phyloP scores from a whole-genome alignment of 1,140 invertebrate species.

The Sycobia sp. region DNA sequence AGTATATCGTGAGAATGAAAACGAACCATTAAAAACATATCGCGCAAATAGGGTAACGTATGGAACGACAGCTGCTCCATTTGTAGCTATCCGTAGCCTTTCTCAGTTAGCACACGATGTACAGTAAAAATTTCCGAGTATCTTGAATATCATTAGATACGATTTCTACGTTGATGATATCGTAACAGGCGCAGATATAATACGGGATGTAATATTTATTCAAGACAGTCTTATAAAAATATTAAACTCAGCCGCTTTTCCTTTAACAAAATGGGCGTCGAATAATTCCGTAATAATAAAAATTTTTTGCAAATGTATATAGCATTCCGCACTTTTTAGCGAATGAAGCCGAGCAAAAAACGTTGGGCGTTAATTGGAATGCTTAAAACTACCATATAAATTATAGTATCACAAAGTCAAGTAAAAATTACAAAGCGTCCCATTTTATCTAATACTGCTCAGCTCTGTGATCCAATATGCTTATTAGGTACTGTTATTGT shows the following conservation, averaged over 20 bases:
- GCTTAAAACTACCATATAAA: no score
- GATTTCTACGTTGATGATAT: no score
- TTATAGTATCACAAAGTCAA: background rate
- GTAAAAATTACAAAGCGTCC: background rate
- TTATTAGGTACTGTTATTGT: background rate
- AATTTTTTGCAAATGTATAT: no score
- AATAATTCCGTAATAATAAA: conserved; percentile 27
- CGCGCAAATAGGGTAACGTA: no score
- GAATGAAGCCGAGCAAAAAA: background rate
- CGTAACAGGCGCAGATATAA: conserved; percentile 46
- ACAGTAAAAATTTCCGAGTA: conserved; percentile 38
- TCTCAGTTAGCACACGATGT: conserved; percentile 9
- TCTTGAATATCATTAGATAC: no score
- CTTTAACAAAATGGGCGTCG: no score
- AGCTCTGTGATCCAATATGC: conserved; percentile 5
- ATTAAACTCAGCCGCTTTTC: no score
- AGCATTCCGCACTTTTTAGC: background rate
- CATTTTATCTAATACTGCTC: conserved; percentile 10
- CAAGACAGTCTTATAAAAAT: no score
- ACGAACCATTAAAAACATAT: no score
- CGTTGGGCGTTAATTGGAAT: conserved; percentile 5
- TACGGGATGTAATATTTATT: conserved; percentile 43
- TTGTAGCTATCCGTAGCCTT: conserved; percentile 8
- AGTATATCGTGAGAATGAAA: no score
- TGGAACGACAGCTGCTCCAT: conserved; percentile 35